These are phyloP conservation scores for Cheumatopsyche charites DNA, from an alignment of 1,140 invertebrate genomes.

Conservation along the genomic window DNA sequence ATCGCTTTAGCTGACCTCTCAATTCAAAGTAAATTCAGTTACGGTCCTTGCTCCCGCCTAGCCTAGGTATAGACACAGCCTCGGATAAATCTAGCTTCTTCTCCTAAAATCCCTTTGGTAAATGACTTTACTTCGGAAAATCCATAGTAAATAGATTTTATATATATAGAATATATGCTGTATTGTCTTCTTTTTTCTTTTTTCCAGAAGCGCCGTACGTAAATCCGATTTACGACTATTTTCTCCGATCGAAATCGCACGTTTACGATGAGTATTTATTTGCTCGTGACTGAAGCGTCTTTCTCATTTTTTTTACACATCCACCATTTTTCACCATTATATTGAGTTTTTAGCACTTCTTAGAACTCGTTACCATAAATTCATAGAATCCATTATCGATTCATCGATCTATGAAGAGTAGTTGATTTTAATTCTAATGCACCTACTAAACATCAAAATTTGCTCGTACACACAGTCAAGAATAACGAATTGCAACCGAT, in stretches of 20 bases:
- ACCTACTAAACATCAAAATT: not conserved
- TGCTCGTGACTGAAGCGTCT: too few relatives aligned
- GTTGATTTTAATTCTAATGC: too few relatives aligned
- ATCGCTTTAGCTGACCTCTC: slow-evolving; percentile 26
- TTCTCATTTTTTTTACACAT: too few relatives aligned
- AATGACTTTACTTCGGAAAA: slow-evolving; percentile 29
- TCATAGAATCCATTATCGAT: too few relatives aligned
- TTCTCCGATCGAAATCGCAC: not conserved
- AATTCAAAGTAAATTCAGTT: slow-evolving; percentile 19
- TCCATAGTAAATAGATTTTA: slow-evolving; percentile 28
- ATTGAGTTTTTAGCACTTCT: too few relatives aligned
- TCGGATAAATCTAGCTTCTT: slow-evolving; percentile 21
- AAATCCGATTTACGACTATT: slow-evolving; percentile 16
- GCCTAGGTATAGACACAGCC: not conserved
- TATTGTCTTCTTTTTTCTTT: not conserved
- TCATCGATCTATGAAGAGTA: too few relatives aligned
- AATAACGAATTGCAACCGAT: too few relatives aligned
- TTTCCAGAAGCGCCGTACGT: not conserved
- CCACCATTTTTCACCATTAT: too few relatives aligned
- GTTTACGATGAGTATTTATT: not conserved
- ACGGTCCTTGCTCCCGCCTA: not conserved
- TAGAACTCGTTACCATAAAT: too few relatives aligned
- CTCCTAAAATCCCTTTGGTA: slow-evolving; percentile 24
- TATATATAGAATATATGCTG: slow-evolving; percentile 7
- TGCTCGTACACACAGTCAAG: not conserved